phyloP scores from a whole-genome alignment of 2,797 vertebrate genomes.

The Eulemur coronatus region DNA sequence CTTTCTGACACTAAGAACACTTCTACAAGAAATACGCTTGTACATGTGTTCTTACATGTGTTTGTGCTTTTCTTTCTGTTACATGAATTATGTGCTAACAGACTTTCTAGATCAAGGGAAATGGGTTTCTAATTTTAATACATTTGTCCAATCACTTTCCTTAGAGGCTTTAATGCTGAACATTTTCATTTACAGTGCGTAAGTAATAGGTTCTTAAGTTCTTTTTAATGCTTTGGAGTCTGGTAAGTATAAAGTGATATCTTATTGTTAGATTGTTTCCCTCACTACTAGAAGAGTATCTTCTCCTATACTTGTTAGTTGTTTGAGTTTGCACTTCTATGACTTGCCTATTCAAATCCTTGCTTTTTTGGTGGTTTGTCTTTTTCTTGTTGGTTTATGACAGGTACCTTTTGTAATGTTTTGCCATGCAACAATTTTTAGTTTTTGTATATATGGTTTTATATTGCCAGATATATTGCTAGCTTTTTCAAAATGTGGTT shows the following conservation, averaged over 20 bases:
- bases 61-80: neutral
- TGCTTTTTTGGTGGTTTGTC: neutral
- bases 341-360: neutral
- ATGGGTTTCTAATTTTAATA: conserved; percentile 28
- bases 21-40: neutral
- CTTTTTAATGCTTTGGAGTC: neutral
- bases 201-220: neutral
- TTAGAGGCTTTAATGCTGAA: neutral
- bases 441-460: neutral
- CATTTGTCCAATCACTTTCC: neutral
- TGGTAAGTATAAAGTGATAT: neutral
- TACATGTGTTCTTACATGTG: neutral
- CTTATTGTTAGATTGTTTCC: neutral
- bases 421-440: conserved; percentile 6
- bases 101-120: conserved; percentile 1
- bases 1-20: neutral
- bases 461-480: neutral
- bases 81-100: neutral
- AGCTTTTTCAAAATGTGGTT: neutral
- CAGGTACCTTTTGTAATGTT: neutral
- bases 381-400: neutral
- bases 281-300: neutral
- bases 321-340: neutral
- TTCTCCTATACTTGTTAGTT: neutral
- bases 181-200: neutral